Evolutionary conservation across 2,113 vertebrate species (phyloP).

Genomic region (Mormyrus lacerda): DNA sequence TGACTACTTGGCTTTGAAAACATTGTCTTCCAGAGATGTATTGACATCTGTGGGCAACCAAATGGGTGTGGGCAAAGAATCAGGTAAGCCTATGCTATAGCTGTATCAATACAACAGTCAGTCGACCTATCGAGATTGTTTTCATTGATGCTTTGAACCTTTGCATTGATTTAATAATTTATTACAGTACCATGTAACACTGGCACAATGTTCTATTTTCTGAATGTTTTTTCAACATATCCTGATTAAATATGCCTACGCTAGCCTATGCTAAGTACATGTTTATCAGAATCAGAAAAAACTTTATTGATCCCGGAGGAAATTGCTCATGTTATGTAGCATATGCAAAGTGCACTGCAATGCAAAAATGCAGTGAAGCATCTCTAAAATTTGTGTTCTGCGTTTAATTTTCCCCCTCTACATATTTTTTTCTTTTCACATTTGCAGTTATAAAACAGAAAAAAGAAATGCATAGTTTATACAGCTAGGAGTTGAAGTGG

Average conservation of each 20-base stretch:
- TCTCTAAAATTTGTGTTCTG: not conserved
- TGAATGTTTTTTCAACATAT: not conserved
- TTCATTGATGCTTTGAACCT: not conserved
- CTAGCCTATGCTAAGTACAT: not conserved
- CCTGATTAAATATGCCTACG: not conserved
- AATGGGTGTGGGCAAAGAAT: conserved; percentile 97
- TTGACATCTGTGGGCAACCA: conserved; percentile 87
- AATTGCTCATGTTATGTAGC: too few species aligned
- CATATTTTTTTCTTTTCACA: too few species aligned
- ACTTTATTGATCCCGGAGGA: too few species aligned
- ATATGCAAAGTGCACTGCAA: not conserved
- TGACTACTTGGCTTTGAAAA: conserved; percentile 90
- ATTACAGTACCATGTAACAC: not conserved
- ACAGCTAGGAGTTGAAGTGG: not conserved
- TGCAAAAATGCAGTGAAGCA: not conserved
- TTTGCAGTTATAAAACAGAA: too few species aligned
- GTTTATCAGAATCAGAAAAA: too few species aligned
- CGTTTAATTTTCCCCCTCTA: not conserved
- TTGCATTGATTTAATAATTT: not conserved
- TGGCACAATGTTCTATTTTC: not conserved
- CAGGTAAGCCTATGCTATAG: conserved; percentile 57
- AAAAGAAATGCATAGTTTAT: too few species aligned
- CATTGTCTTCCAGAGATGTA: conserved; percentile 79
- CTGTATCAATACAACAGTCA: not conserved
- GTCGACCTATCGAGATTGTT: not conserved